A percentile compares a stretch with the other conserved stretches of the same genome.
Evolutionary conservation across 2,113 vertebrate genomes (phyloP).

Genomic region (Chionis minor): DNA sequence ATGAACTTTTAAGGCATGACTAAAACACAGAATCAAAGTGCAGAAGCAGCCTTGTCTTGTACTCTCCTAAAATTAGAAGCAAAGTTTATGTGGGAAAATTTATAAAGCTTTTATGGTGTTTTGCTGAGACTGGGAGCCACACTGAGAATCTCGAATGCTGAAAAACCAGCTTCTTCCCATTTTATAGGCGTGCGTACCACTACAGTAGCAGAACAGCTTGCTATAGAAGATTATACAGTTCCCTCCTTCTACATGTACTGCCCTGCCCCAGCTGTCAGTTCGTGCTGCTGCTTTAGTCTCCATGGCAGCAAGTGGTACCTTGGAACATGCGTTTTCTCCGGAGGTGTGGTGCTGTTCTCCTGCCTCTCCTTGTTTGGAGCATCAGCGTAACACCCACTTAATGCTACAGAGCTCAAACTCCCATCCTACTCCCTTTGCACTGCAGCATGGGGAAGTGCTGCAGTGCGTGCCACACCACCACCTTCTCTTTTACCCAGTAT

Average conservation of each 20-base stretch:
- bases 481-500: neutral
- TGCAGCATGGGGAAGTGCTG: neutral
- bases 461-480: neutral
- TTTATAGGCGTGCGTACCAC: rapidly evolving
- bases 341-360: neutral
- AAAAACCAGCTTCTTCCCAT: rapidly evolving
- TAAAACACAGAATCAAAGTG: neutral
- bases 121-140: neutral
- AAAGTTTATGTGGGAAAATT: neutral
- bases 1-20: neutral
- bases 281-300: neutral
- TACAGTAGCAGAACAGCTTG: neutral
- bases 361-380: neutral
- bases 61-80: neutral
- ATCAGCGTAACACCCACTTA: neutral
- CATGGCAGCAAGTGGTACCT: neutral
- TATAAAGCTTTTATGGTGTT: neutral
- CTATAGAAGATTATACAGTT: neutral
- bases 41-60: neutral
- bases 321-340: neutral
- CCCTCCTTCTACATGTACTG: neutral
- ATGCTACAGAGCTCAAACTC: neutral
- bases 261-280: neutral
- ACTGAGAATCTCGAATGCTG: neutral
- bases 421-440: neutral